Conservation (phyloP, 2,888 invertebrate species). For the Ectemnius cavifrons region DNA sequence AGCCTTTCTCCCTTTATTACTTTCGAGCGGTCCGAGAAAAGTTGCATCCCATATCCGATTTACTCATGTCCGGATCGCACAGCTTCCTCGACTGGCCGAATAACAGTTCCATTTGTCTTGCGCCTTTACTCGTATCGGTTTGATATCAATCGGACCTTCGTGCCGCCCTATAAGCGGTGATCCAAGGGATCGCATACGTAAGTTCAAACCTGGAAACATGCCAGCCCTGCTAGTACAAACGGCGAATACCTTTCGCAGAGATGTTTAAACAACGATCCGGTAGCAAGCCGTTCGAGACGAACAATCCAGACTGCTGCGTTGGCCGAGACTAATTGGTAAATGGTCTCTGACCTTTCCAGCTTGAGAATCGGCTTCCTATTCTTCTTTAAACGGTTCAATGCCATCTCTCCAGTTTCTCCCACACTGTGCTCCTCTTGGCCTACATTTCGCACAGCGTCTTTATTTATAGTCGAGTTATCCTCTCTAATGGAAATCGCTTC, state of each 20-base stretch:
- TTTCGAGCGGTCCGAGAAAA: background rate
- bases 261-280: conserved; percentile 44
- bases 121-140: conserved; percentile 15
- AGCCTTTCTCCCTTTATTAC: background rate
- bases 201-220: conserved; percentile 22
- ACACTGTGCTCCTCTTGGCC: too few relatives aligned
- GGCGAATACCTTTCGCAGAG: conserved; percentile 34
- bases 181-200: conserved; percentile 20
- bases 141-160: conserved; percentile 45
- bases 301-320: conserved; percentile 4
- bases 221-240: conserved; percentile 13
- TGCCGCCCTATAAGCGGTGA: background rate
- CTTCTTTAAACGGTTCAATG: too few relatives aligned
- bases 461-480: too few relatives aligned
- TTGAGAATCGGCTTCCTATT: background rate
- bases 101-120: conserved; percentile 6
- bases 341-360: conserved; percentile 25
- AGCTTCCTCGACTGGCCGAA: background rate
- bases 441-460: too few relatives aligned
- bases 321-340: conserved; percentile 37
- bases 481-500: too few relatives aligned
- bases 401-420: too few relatives aligned
- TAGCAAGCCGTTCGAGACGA: conserved; percentile 13
- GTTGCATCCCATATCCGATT: conserved; percentile 1
- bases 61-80: background rate